Evolutionary conservation across 92 coral and sea anemone species (phyloP), one percentile per base, ranked within the genome.

Genomic region (Epizoanthus fatuus): DNA sequence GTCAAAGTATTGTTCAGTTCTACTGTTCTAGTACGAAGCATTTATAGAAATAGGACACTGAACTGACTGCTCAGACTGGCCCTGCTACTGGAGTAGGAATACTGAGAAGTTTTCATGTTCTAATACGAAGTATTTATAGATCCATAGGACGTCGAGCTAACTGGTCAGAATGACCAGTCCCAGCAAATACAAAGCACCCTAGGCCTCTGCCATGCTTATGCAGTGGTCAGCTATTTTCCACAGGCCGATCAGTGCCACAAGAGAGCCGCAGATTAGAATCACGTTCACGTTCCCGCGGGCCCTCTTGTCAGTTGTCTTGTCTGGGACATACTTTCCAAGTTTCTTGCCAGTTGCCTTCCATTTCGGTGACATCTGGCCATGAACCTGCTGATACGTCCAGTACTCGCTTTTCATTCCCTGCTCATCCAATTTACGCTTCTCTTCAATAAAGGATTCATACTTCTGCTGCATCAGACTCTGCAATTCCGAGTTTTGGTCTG

Each of bases 331-430:
- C 44, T 75, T 75, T 20, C 40, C 69, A 14, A 75, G 69, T n/a
- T 38, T 4, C 3, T 13, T 5, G 7, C 56, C 81, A 8, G n/a
- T 9, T 0, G 16, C 16, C 32, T 16, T 75, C 81, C 81, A 75
- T 13, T 38, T 13, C 10, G 81, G 55, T 3, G 81, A 75, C 15
- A 75, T 52, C 37, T 75, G 35, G 3, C 38, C 32, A 37, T 75
- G 81, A 56, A 58, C 81, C 42, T 8, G 53, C 42, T 52, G 16
- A 57, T 56, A 75, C 4, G 81, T 75, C 81, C 81, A 75, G 11
- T 35, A 4, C 13, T 57, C 81, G 44, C 81, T 75, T 19, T 57
- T 39, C 8, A 6, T 3, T 16, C 81, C 39, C 5, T 75, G 53
- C 4, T 39, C 55, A 16, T 57, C 81, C 5, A 75, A 56, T 5